phyloP scores from a whole-genome alignment of 2,888 invertebrate genomes.

The Sicus ferrugineus region DNA sequence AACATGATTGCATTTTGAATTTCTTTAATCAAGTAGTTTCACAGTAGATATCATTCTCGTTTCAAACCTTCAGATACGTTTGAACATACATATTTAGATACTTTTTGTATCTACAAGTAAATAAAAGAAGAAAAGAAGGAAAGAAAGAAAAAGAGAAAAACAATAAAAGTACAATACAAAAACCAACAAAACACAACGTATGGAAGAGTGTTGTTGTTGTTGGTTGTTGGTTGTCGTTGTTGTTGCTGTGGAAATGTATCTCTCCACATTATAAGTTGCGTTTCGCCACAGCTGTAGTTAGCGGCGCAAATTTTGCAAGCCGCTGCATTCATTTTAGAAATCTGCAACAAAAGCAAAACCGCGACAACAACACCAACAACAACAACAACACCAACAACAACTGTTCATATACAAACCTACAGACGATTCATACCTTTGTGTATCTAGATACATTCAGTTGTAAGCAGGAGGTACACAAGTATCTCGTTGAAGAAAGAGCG shows the following conservation, averaged over 20 bases:
- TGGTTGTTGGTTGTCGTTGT: slow-evolving; percentile 16
- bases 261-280: slow-evolving; percentile 15
- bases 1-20: too few relatives aligned
- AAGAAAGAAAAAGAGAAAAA: slow-evolving; percentile 8
- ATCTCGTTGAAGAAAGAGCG: too few relatives aligned
- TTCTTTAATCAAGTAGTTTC: not conserved
- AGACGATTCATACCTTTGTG: too few relatives aligned
- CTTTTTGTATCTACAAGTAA: slow-evolving; percentile 4
- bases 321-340: slow-evolving; percentile 29
- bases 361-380: slow-evolving; percentile 12
- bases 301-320: slow-evolving; percentile 12
- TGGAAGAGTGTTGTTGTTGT: slow-evolving; percentile 7
- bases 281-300: slow-evolving; percentile 21
- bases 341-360: not conserved
- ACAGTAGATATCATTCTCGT: not conserved
- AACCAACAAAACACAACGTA: slow-evolving; percentile 21
- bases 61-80: not conserved
- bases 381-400: slow-evolving; percentile 10
- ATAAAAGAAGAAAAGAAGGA: slow-evolving; percentile 5
- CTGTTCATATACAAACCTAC: too few relatives aligned
- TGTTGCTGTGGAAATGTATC: slow-evolving; percentile 10
- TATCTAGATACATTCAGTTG: too few relatives aligned
- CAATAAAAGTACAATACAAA: not conserved
- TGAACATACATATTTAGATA: not conserved
- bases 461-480: too few relatives aligned